Percentiles rank a stretch among this genome's conserved stretches.
Evolutionary conservation across 2,797 vertebrate genomes (phyloP).

Genomic region (Onychomys torridus): DNA sequence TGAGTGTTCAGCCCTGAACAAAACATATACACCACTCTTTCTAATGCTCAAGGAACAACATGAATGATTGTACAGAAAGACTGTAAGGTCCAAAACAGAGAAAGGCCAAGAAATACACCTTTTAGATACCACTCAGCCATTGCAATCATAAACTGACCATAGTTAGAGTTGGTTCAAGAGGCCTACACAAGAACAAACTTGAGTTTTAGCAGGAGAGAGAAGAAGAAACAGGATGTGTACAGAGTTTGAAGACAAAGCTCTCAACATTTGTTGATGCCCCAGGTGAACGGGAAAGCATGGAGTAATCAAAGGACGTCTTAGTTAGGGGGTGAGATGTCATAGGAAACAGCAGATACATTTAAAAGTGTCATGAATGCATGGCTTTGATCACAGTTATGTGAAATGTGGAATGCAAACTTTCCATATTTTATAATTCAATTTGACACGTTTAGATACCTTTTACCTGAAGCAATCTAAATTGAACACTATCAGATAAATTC

Average conservation of each 20-base stretch:
- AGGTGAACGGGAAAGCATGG: neutral
- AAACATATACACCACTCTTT: neutral
- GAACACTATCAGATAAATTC: neutral
- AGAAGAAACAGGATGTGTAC: neutral
- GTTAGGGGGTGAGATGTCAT: neutral
- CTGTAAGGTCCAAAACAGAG: neutral
- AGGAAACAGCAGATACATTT: neutral
- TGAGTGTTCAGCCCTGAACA: neutral
- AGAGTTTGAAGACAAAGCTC: neutral
- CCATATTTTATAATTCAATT: neutral
- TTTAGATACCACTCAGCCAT: neutral
- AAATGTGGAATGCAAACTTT: neutral
- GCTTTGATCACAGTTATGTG: neutral
- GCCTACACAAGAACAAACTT: neutral
- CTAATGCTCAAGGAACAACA: neutral
- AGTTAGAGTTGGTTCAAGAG: too few relatives aligned
- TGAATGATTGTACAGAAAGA: neutral
- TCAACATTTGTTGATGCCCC: neutral
- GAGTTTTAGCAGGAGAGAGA: neutral
- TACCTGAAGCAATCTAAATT: neutral
- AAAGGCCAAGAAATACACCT: too few relatives aligned
- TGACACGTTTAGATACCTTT: neutral
- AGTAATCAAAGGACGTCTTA: neutral
- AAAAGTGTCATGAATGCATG: neutral
- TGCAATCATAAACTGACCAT: too few relatives aligned